A percentile compares a stretch with the other conserved stretches of the same genome.
Evolutionary conservation across 2,888 invertebrate genomes (phyloP).

Genomic region (Nemotelus pantherinus): DNA sequence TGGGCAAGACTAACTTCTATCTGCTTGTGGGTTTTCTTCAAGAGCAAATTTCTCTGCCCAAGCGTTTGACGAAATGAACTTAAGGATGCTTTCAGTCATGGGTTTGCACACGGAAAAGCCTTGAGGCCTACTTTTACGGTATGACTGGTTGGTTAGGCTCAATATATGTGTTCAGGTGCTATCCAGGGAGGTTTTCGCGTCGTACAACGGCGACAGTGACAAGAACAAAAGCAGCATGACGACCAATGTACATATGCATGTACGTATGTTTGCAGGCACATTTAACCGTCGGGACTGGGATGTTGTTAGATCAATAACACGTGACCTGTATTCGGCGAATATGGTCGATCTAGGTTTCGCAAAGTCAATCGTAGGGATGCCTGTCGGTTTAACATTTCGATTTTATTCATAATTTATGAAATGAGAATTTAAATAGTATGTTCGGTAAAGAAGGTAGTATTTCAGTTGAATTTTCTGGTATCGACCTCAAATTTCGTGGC

Average conservation of each 20-base stretch:
- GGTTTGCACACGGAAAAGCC: slow-evolving; percentile 3
- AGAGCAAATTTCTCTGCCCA: too few relatives aligned
- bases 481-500: too few relatives aligned
- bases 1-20: too few relatives aligned
- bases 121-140: slow-evolving; percentile 13
- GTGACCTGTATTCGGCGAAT: slow-evolving; percentile 22
- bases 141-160: neutral
- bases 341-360: neutral
- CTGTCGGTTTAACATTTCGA: too few relatives aligned
- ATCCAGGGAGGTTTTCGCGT: neutral
- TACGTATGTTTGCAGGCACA: too few relatives aligned
- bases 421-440: too few relatives aligned
- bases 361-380: too few relatives aligned
- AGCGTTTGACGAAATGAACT: neutral
- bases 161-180: slow-evolving; percentile 8
- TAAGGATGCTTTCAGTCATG: slow-evolving; percentile 21
- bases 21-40: too few relatives aligned
- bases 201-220: neutral
- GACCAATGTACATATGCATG: neutral
- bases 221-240: slow-evolving; percentile 14
- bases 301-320: slow-evolving; percentile 38
- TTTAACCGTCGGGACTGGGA: neutral
- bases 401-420: too few relatives aligned
- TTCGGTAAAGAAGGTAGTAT: too few relatives aligned
- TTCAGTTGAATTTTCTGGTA: too few relatives aligned